Evolutionary conservation across 1,140 invertebrate genomes (phyloP).

Genomic region (Bombus affinis): DNA sequence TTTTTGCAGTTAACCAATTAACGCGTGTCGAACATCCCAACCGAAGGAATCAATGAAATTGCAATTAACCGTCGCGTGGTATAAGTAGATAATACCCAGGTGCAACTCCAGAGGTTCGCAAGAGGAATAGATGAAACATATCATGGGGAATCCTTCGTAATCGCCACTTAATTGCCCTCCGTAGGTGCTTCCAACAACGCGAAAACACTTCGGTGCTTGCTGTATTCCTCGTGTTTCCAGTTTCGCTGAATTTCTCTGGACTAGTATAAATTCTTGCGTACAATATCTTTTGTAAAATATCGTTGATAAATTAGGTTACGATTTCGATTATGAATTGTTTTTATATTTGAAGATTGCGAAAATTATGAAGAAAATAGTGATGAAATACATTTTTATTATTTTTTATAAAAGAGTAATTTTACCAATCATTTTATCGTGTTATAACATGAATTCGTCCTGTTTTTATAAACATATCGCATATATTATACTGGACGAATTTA

Average conservation of each 20-base stretch:
- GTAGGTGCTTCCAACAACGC: neutral
- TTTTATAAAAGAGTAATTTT: no score
- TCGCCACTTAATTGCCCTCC: constrained; percentile 15
- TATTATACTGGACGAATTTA: no score
- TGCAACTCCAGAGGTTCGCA: no score
- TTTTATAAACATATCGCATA: no score
- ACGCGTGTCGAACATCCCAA: neutral
- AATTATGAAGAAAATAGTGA: no score
- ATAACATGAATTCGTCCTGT: no score
- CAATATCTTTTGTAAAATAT: neutral
- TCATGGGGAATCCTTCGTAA: neutral
- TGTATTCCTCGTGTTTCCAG: neutral
- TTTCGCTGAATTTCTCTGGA: neutral
- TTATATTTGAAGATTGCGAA: no score
- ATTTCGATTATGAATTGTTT: no score
- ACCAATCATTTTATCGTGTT: no score
- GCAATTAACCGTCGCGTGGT: constrained; percentile 25
- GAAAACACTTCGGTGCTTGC: neutral
- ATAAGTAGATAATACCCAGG: neutral
- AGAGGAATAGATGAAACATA: neutral
- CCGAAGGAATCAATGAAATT: constrained; percentile 1
- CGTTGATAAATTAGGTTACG: neutral
- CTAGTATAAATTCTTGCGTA: neutral
- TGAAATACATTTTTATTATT: no score
- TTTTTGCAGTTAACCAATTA: constrained; percentile 59